phyloP scores from a whole-genome alignment of 2,113 vertebrate species.

The Mormyrus lacerda region DNA sequence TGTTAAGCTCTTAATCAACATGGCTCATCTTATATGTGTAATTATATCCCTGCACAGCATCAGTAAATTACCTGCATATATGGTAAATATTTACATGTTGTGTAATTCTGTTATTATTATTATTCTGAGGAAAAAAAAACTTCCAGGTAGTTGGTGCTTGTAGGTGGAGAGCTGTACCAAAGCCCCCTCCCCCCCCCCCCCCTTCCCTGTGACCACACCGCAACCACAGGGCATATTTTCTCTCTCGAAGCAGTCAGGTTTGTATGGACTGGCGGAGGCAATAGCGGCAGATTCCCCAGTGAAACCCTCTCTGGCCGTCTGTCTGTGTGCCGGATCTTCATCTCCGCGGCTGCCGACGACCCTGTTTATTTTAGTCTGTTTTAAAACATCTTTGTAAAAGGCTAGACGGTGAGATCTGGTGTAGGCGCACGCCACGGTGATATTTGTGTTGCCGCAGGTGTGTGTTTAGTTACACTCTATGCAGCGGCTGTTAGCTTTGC shows the following conservation, averaged over 20 bases:
- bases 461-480: not conserved
- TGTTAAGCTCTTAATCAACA: not conserved
- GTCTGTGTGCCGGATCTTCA: not conserved
- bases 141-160: constrained; percentile 9
- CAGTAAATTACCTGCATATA: not conserved
- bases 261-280: not conserved
- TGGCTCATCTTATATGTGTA: not conserved
- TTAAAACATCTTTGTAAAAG: not conserved
- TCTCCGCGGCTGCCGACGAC: not conserved
- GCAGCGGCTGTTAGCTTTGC: not conserved
- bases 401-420: not conserved
- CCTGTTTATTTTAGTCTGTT: not conserved
- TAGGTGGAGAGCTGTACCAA: not conserved
- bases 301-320: not conserved
- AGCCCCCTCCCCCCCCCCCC: not conserved
- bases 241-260: not conserved
- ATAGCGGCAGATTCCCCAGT: not conserved
- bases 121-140: not conserved
- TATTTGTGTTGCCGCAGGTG: not conserved
- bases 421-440: not conserved
- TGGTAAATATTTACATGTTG: not conserved
- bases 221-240: not conserved
- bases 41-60: not conserved
- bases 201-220: not conserved
- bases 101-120: not conserved